A percentile compares a stretch with the other conserved stretches of the same genome.
These are phyloP conservation scores for Kryptolebias ocellatus DNA, from an alignment of 2,797 vertebrate species.

Conservation along the genomic window DNA sequence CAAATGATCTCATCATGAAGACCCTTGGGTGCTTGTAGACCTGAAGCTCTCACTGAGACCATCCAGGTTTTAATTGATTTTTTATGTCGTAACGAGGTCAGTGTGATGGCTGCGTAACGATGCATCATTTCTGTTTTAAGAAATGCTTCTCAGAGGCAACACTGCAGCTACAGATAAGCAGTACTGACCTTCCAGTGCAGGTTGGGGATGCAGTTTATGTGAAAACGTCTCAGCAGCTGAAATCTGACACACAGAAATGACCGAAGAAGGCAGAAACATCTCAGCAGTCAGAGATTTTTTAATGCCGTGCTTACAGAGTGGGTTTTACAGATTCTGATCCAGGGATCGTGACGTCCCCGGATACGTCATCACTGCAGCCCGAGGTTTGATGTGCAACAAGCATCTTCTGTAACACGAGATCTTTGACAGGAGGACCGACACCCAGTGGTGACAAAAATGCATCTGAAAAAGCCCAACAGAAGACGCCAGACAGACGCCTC, in stretches of 20 bases:
- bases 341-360: not conserved
- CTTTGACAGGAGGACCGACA: constrained; percentile 25
- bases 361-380: not conserved
- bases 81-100: too few species aligned
- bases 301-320: not conserved
- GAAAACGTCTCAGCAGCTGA: constrained; percentile 29
- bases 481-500: constrained; percentile 23
- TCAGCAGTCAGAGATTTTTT: not conserved
- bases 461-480: not conserved
- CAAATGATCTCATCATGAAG: constrained; percentile 63
- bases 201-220: constrained; percentile 5
- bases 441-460: constrained; percentile 8
- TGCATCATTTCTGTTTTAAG: constrained; percentile 39
- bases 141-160: not conserved
- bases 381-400: not conserved
- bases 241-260: not conserved
- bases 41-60: too few species aligned
- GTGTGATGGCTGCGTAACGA: not conserved
- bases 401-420: not conserved
- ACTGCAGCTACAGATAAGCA: constrained; percentile 3
- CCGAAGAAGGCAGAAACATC: too few species aligned
- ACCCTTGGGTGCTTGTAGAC: constrained; percentile 22
- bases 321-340: not conserved
- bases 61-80: too few species aligned
- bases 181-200: constrained; percentile 22